phyloP scores from a whole-genome alignment of 2,797 vertebrate genomes.

The Dallia pectoralis region DNA sequence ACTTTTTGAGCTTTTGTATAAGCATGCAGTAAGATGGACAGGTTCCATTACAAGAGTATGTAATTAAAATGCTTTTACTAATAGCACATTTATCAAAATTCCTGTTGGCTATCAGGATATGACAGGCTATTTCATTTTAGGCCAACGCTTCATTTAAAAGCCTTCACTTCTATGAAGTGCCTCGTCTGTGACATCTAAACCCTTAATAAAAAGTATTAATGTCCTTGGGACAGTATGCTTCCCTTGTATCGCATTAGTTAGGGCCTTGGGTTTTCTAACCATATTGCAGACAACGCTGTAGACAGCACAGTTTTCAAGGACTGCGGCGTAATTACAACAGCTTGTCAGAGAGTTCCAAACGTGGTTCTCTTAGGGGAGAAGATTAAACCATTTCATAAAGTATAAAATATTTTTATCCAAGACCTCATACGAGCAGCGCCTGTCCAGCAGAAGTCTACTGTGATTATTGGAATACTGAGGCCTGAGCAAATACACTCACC shows the following conservation, averaged over 20 bases:
- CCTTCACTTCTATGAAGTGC: constrained; percentile 57
- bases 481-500: not conserved
- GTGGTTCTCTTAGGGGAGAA: not conserved
- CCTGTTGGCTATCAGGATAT: constrained; percentile 44
- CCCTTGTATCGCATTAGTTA: not conserved
- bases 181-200: constrained; percentile 55
- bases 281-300: not conserved
- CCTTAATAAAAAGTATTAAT: constrained; percentile 20
- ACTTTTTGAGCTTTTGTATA: constrained; percentile 60
- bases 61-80: constrained; percentile 74
- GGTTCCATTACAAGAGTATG: constrained; percentile 69
- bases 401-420: not conserved
- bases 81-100: constrained; percentile 74
- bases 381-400: not conserved
- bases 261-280: not conserved
- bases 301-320: not conserved
- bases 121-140: constrained; percentile 69
- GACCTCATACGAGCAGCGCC: not conserved
- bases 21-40: constrained; percentile 68
- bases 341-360: not conserved
- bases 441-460: not conserved
- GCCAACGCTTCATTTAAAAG: constrained; percentile 59
- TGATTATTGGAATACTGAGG: not conserved
- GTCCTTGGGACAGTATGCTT: constrained; percentile 16
- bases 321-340: constrained; percentile 1